A percentile compares a stretch with the other conserved stretches of the same genome.
Evolutionary conservation across 2,797 vertebrate species (phyloP).

Genomic region (Poeciliopsis turneri): DNA sequence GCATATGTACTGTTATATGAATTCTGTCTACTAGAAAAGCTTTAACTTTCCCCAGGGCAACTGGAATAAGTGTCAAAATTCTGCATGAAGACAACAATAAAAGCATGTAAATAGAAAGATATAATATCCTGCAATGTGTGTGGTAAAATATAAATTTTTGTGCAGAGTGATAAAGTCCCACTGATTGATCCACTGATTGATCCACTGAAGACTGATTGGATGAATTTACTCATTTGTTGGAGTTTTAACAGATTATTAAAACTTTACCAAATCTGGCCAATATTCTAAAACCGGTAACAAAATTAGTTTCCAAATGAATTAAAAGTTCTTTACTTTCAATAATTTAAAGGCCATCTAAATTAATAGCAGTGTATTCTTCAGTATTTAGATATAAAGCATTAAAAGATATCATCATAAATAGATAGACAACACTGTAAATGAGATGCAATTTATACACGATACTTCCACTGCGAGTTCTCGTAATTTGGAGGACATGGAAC

Average conservation of each 20-base stretch:
- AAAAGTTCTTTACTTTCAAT: neutral
- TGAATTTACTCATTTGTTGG: neutral
- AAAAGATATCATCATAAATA: too few species aligned
- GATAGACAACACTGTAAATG: neutral
- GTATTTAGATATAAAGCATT: neutral
- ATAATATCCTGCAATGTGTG: neutral
- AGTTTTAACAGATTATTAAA: neutral
- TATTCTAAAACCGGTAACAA: neutral
- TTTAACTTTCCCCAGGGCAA: neutral
- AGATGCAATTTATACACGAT: neutral
- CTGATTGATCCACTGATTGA: neutral
- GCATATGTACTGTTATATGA: neutral
- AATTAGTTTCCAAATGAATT: neutral
- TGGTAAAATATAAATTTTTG: neutral
- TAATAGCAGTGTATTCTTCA: neutral
- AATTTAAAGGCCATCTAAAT: neutral
- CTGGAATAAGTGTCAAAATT: neutral
- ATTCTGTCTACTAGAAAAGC: neutral
- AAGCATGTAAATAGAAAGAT: neutral
- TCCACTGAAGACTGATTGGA: neutral
- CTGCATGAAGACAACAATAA: neutral
- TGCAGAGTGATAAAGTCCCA: neutral
- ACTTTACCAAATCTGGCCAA: neutral
- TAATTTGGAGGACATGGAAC: neutral
- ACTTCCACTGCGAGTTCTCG: neutral